Base-by-base conservation (phyloP, 2,888 invertebrate genomes). In the Phorcus lineatus region DNA sequence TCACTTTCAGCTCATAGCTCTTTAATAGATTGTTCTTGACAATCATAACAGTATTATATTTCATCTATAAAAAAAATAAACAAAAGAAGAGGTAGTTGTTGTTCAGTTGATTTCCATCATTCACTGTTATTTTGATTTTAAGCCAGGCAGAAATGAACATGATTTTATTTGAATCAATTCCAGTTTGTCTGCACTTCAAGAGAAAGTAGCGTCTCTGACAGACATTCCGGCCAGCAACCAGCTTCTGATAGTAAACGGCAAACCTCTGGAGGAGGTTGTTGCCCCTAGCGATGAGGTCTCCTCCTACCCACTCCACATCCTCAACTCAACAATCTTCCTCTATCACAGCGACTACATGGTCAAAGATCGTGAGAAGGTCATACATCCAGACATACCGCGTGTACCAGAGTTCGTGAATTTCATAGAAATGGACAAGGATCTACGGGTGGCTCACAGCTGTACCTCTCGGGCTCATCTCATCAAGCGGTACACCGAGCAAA, bases 151-250 rank as follows among this genome's bases (percentile, higher is more conserved):
- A 36, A 4, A 4, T 36, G 7, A 47, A 47, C 4, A 47, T 11
- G 13, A 47, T 47, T 11, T 1, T 13, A 47, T 6, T 47, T 47
- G 7, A 47, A 47, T 13, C 47, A 6, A 47, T 47, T 81, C n/a
- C 81, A 90, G 90, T 6, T 85, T 84, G 74, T 77, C 87, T 17
- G 84, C 82, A 19, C 80, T 89, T 2, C 87, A 88, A 66, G 89
- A 89, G 36, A 47, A 80, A 9, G 78, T 90, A n/a, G 90, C 90
- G 11, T 81, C 81, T 13, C 78, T 84, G 17, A 88, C 89, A 6
- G 89, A 89, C 36, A 83, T 89, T 53, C 84, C 86, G 0, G 86
- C 89, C 0, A 77, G 84, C 0, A 83, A 88, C 54, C 90, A 90
- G 81, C 80, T 90, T 52, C 77, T 90, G 22, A 77, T 90, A 53